A percentile compares a stretch with the other conserved stretches of the same genome.
phyloP scores from a whole-genome alignment of 2,113 vertebrate species.

The Accipiter cooperii region DNA sequence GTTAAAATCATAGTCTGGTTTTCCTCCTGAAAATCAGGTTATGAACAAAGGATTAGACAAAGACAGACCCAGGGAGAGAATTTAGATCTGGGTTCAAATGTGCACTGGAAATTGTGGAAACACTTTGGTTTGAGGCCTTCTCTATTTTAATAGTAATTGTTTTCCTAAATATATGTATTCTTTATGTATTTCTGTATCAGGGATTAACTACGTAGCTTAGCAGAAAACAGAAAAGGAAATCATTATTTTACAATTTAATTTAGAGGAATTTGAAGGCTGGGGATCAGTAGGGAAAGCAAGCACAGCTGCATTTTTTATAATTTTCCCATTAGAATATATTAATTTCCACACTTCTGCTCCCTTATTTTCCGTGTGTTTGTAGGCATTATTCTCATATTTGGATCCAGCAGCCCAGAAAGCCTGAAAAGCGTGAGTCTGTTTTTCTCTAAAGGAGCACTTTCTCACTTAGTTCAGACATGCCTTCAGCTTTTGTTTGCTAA shows the following conservation, averaged over 20 bases:
- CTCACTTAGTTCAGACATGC: neutral
- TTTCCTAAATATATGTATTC: neutral
- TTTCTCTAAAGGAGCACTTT: neutral
- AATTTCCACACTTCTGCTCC: neutral
- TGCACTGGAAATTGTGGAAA: neutral
- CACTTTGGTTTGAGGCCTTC: neutral
- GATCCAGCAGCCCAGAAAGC: neutral
- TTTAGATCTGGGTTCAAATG: neutral
- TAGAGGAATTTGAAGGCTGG: neutral
- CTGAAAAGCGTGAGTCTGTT: neutral
- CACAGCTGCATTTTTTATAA: neutral
- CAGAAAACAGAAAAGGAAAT: neutral
- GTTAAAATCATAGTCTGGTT: conserved; percentile 25
- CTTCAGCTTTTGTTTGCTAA: neutral
- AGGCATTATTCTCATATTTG: neutral
- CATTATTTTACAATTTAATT: conserved; percentile 16
- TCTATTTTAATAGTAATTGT: neutral
- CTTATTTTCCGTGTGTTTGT: neutral
- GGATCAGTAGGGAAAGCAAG: neutral
- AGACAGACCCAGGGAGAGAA: neutral
- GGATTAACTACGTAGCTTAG: neutral
- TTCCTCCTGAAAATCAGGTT: conserved; percentile 26
- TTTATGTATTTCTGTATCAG: neutral
- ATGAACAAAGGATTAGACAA: conserved; percentile 12
- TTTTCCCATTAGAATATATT: neutral